These are phyloP conservation scores for Ophiodon elongatus DNA, from an alignment of 2,113 vertebrate species.

Conservation along the genomic window DNA sequence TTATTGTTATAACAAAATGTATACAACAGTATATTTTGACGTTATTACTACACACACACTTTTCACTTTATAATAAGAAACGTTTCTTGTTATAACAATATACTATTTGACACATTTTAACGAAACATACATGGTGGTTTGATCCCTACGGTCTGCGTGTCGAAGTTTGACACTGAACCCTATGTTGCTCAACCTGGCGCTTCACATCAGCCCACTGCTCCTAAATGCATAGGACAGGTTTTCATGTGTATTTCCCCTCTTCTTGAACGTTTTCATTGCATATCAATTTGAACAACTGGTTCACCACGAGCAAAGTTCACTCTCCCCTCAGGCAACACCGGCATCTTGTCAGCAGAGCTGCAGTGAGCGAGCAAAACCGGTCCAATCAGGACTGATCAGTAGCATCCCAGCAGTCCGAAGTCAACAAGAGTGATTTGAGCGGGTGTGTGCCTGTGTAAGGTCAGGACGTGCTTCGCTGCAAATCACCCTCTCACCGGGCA, in stretches of 20 bases:
- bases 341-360: constrained; percentile 14
- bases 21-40: neutral
- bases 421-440: constrained; percentile 60
- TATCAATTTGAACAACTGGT: neutral
- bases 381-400: constrained; percentile 60
- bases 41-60: neutral
- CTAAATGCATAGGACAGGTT: neutral
- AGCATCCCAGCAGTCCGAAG: constrained; percentile 43
- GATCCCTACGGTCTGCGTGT: neutral
- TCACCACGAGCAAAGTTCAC: constrained; percentile 9
- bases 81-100: neutral
- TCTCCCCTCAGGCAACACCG: constrained; percentile 12
- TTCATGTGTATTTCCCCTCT: neutral
- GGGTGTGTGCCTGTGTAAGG: constrained; percentile 47
- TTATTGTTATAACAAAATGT: neutral
- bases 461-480: constrained; percentile 50
- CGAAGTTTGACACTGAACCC: neutral
- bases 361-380: constrained; percentile 7
- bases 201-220: neutral
- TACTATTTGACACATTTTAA: neutral
- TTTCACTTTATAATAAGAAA: neutral
- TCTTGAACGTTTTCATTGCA: neutral
- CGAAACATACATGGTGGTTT: neutral
- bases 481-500: constrained; percentile 59
- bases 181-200: neutral